A percentile compares a stretch with the other conserved stretches of the same genome.
phyloP scores from a whole-genome alignment of 2,888 invertebrate species.

The Gymnosoma rotundatum region DNA sequence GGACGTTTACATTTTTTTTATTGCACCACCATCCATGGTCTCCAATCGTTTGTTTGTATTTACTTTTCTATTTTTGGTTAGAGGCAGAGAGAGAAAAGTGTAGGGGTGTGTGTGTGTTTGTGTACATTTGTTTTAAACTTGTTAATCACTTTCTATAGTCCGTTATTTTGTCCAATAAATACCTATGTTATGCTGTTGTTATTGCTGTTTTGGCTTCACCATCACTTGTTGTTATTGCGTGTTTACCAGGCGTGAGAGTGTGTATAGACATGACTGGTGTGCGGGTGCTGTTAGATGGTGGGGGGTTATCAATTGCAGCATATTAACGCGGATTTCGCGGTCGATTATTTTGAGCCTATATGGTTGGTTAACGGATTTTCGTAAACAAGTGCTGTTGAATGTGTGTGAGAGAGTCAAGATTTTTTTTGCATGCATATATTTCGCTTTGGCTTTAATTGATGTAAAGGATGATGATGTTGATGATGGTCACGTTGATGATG shows the following conservation, averaged over 20 bases:
- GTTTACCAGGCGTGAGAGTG: slow-evolving; percentile 19
- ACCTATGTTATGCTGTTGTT: slow-evolving; percentile 25
- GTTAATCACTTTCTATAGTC: slow-evolving; percentile 63
- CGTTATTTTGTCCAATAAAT: slow-evolving; percentile 67
- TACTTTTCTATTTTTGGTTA: slow-evolving; percentile 27
- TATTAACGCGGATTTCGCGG: slow-evolving; percentile 79
- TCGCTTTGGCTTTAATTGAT: slow-evolving; percentile 59
- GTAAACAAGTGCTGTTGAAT: slow-evolving; percentile 40
- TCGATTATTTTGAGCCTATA: slow-evolving; percentile 75
- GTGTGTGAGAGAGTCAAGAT: background rate
- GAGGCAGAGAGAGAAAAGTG: background rate
- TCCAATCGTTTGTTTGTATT: slow-evolving; percentile 29
- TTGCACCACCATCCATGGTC: slow-evolving; percentile 27
- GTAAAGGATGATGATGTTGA: slow-evolving; percentile 57
- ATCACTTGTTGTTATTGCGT: slow-evolving; percentile 55
- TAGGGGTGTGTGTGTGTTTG: background rate
- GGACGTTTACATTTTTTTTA: slow-evolving; percentile 27
- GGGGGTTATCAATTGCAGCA: slow-evolving; percentile 74
- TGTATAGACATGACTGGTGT: slow-evolving; percentile 30
- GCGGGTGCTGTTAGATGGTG: slow-evolving; percentile 21
- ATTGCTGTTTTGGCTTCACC: no score
- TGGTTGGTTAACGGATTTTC: slow-evolving; percentile 71
- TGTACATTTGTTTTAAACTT: slow-evolving; percentile 41
- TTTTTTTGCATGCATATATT: slow-evolving; percentile 27
- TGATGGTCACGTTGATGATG: slow-evolving; percentile 57